phyloP scores from a whole-genome alignment of 2,113 vertebrate species.

The Oxyruncus cristatus region DNA sequence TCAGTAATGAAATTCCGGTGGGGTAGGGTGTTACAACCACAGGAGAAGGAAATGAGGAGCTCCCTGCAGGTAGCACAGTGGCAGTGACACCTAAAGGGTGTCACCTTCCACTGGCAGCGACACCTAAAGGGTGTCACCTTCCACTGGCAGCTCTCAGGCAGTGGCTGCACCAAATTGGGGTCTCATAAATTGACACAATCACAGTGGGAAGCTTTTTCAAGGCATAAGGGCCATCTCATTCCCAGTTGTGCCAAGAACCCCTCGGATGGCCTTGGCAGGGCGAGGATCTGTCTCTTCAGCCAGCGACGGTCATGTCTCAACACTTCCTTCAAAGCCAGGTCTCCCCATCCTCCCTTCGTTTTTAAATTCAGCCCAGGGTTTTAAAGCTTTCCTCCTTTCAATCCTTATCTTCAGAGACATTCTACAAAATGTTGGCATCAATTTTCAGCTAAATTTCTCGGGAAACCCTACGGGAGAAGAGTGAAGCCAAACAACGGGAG shows the following conservation, averaged over 20 bases:
- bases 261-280: not conserved
- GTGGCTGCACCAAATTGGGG: not conserved
- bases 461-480: not conserved
- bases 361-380: not conserved
- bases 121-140: not conserved
- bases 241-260: not conserved
- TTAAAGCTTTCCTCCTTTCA: not conserved
- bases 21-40: not conserved
- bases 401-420: not conserved
- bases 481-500: not conserved
- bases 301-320: accelerated
- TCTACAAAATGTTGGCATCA: not conserved
- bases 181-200: accelerated
- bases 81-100: not conserved
- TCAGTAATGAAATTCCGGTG: not conserved
- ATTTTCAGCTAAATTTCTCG: not conserved
- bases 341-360: not conserved
- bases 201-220: too few relatives aligned
- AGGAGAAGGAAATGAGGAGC: not conserved
- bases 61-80: not conserved
- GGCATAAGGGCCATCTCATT: not conserved
- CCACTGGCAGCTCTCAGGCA: not conserved
- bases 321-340: not conserved
- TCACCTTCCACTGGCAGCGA: not conserved
- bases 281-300: not conserved